These are phyloP conservation scores for Ptychochromis oligacanthus DNA, from an alignment of 2,113 vertebrate species.

Conservation along the genomic window DNA sequence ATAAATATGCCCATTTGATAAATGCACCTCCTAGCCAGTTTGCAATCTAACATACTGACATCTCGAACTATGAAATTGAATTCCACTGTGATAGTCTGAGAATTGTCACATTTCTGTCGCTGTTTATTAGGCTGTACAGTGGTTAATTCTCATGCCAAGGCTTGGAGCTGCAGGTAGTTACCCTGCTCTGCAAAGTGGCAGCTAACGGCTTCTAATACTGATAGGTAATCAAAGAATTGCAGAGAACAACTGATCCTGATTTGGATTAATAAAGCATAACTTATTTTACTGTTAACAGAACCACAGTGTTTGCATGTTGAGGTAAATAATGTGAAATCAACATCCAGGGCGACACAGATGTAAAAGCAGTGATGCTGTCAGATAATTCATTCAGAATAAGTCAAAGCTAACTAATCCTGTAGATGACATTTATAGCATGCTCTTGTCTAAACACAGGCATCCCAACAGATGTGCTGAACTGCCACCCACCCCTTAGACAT, in stretches of 20 bases:
- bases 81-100: neutral
- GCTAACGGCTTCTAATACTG: neutral
- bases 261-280: neutral
- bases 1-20: neutral
- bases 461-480: constrained; percentile 45
- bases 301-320: neutral
- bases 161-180: neutral
- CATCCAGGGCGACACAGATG: neutral
- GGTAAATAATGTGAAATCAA: neutral
- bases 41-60: neutral
- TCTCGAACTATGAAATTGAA: neutral
- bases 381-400: constrained; percentile 45
- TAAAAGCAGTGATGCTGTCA: constrained; percentile 19
- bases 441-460: constrained; percentile 49
- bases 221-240: neutral
- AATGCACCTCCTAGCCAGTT: neutral
- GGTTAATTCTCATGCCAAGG: neutral
- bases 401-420: constrained; percentile 33
- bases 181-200: neutral
- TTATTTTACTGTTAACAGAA: neutral
- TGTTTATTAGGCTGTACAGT: neutral
- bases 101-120: neutral
- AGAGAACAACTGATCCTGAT: neutral
- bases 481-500: constrained; percentile 23
- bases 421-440: constrained; percentile 43